phyloP scores from a whole-genome alignment of 2,797 vertebrate genomes.

The Danio choprae region DNA sequence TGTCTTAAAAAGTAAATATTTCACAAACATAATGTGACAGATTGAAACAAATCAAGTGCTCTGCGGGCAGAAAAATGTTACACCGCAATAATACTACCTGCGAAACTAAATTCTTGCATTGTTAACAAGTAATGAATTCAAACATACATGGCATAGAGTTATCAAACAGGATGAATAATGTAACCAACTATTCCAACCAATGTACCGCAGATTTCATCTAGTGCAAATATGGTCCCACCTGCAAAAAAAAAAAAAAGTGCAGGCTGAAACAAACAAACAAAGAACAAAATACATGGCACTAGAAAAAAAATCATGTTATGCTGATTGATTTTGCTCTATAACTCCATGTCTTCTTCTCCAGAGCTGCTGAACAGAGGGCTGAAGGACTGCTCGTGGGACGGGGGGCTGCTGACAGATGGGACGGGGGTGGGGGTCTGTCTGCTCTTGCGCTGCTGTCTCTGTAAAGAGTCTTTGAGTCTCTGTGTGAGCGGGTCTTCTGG shows the following conservation, averaged over 20 bases:
- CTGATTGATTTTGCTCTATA: constrained; percentile 62
- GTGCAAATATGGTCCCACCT: constrained; percentile 38
- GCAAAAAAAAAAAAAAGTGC: constrained; percentile 23
- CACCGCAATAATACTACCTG: neutral
- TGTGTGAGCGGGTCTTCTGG: constrained; percentile 77
- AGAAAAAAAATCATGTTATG: constrained; percentile 4
- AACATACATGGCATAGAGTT: neutral
- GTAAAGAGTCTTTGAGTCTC: constrained; percentile 75
- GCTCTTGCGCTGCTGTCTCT: constrained; percentile 76
- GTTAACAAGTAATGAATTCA: neutral
- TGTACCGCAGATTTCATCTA: neutral
- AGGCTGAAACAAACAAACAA: constrained; percentile 1
- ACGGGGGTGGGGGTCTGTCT: constrained; percentile 67
- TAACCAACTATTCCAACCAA: neutral
- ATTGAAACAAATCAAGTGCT: neutral
- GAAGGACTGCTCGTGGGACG: constrained; percentile 58
- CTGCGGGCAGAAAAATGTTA: neutral
- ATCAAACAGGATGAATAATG: constrained; percentile 8
- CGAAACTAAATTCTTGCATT: neutral
- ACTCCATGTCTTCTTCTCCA: constrained; percentile 84
- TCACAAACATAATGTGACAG: neutral
- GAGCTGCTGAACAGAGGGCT: constrained; percentile 66
- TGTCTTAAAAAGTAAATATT: neutral
- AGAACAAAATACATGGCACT: constrained; percentile 34
- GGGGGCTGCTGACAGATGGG: constrained; percentile 60